Conservation (phyloP, 2,113 vertebrate genomes). For the Apodemus speciosus region DNA sequence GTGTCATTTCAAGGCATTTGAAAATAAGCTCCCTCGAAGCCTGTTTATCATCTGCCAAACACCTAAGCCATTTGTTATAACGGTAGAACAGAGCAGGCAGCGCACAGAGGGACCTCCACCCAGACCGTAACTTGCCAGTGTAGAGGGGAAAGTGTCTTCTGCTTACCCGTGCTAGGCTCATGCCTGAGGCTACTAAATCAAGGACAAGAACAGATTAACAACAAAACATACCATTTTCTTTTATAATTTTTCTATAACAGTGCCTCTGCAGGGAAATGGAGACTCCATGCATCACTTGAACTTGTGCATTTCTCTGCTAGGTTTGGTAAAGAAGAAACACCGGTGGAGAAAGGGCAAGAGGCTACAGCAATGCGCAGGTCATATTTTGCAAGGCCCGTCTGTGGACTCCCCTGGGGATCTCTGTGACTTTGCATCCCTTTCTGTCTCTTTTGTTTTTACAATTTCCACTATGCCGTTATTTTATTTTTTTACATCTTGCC, state of each 20-base stretch:
- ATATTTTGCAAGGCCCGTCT: not conserved
- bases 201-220: not conserved
- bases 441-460: not conserved
- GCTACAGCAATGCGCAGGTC: not conserved
- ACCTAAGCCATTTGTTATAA: not conserved
- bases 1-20: not conserved
- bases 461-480: not conserved
- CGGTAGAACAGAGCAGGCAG: not conserved
- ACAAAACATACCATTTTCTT: not conserved
- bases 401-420: not conserved
- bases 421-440: not conserved
- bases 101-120: not conserved
- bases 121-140: not conserved
- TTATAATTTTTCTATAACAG: not conserved
- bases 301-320: not conserved
- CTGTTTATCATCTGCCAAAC: not conserved
- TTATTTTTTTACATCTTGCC: no score
- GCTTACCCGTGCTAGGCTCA: not conserved
- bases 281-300: not conserved
- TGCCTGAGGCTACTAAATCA: not conserved
- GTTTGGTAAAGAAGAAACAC: not conserved
- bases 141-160: not conserved
- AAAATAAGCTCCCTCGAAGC: conserved; percentile 22
- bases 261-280: not conserved
- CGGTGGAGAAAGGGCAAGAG: not conserved